A percentile compares a stretch with the other conserved stretches of the same genome.
phyloP scores from a whole-genome alignment of 2,888 invertebrate species.

The Drosophila merina region DNA sequence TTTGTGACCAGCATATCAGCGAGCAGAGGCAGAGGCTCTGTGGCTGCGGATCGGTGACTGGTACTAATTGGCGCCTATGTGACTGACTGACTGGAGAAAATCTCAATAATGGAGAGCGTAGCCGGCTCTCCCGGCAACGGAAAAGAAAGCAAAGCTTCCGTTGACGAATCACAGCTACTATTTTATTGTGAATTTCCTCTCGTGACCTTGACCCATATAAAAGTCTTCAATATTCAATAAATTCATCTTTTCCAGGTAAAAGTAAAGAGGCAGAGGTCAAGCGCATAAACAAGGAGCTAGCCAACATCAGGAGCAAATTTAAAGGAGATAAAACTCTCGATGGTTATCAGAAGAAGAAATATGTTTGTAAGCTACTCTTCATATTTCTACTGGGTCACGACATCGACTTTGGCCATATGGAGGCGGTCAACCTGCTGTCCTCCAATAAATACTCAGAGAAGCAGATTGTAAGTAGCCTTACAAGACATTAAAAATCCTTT shows the following conservation, averaged over 20 bases:
- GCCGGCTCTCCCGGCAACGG: constrained; percentile 10
- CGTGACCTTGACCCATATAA: constrained; percentile 38
- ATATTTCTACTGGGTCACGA: constrained; percentile 99
- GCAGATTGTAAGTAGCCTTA: constrained; percentile 92
- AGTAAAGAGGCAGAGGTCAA: constrained; percentile 99
- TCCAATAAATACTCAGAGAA: constrained; percentile 99
- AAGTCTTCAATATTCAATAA: not conserved
- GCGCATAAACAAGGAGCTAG: constrained; percentile 99
- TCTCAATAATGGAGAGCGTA: constrained; percentile 19
- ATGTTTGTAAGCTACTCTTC: constrained; percentile 99
- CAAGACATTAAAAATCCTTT: not conserved
- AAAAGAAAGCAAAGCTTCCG: constrained; percentile 32
- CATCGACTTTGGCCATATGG: constrained; percentile 99
- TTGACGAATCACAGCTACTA: constrained; percentile 10
- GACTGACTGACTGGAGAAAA: constrained; percentile 11
- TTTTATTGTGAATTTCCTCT: constrained; percentile 38
- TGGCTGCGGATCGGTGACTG: constrained; percentile 63
- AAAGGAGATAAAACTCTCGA: constrained; percentile 99
- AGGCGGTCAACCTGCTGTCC: constrained; percentile 99
- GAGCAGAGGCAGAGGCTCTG: constrained; percentile 19
- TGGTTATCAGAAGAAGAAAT: constrained; percentile 99
- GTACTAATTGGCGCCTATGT: constrained; percentile 62
- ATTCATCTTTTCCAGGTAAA: constrained; percentile 88
- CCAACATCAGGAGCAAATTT: constrained; percentile 99
- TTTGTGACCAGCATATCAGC: constrained; percentile 44